phyloP scores from a whole-genome alignment of 2,888 invertebrate species.

The Cephus pygmeus region DNA sequence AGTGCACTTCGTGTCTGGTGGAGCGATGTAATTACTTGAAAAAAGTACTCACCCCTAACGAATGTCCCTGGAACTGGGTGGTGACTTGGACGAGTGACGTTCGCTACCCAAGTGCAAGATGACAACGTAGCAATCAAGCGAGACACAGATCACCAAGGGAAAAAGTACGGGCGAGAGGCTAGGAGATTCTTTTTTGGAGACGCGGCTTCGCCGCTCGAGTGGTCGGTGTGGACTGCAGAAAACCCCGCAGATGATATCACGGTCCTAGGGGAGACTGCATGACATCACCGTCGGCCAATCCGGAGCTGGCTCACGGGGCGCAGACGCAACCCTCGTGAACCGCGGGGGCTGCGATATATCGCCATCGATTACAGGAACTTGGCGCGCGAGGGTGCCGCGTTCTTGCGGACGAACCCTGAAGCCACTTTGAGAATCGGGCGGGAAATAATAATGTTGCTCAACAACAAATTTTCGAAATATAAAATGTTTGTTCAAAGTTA shows the following conservation, averaged over 20 bases:
- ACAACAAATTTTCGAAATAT: neutral
- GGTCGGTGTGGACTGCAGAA: slow-evolving; percentile 63
- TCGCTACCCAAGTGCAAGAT: too few species aligned
- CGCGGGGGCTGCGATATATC: slow-evolving; percentile 58
- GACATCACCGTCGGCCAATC: slow-evolving; percentile 63
- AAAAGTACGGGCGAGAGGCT: too few species aligned
- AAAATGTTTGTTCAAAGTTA: neutral
- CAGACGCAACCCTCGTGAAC: slow-evolving; percentile 35
- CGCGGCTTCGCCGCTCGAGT: slow-evolving; percentile 58
- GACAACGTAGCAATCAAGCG: too few species aligned
- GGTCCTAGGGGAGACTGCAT: slow-evolving; percentile 62
- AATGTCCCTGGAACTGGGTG: too few species aligned
- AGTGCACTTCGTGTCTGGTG: too few species aligned
- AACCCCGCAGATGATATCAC: slow-evolving; percentile 63
- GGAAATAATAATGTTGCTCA: slow-evolving; percentile 21
- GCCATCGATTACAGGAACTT: slow-evolving; percentile 59
- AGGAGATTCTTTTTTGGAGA: slow-evolving; percentile 36
- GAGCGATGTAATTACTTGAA: too few species aligned
- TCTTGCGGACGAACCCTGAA: slow-evolving; percentile 17
- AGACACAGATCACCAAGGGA: too few species aligned
- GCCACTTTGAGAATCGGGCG: slow-evolving; percentile 30
- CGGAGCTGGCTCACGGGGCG: slow-evolving; percentile 15
- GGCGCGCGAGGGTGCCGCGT: slow-evolving; percentile 37
- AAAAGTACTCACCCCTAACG: too few species aligned
- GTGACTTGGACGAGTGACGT: too few species aligned